Evolutionary conservation across 2,888 invertebrate genomes (phyloP), one percentile per base, ranked within the genome.

Genomic region (Drosophila differens): DNA sequence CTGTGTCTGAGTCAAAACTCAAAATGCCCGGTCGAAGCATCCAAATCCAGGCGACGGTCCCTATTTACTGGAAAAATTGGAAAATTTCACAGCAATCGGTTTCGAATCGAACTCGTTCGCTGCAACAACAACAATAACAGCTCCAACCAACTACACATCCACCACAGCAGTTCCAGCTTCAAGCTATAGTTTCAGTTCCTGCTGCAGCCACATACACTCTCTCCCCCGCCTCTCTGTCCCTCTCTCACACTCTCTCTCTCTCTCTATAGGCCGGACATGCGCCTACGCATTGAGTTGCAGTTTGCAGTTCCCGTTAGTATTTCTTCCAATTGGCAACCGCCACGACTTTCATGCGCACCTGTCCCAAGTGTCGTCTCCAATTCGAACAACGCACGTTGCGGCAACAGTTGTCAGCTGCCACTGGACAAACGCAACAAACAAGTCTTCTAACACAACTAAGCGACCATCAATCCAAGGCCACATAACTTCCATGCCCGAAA

Each of bases 321-420:
- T 57, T 41, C n/a, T 77, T 69, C 49, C 64, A 64, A 53, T 16
- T 53, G 52, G 16, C 60, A 62, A 52, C 64, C 35, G 33, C 33
- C 22, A 3, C 10, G 6, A 16, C 0, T 3, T 62, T 85, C 58
- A 89, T 85, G 85, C 37, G 70, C 69, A 74, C 85, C 85, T 85
- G 91, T 70, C 78, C 83, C 91, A 85, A 85, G 85, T 85, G 85
- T 90, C 87, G 85, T 90, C 84, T 83, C 81, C 33, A 70, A 62
- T 59, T 57, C 86, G 78, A 73, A 73, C 89, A 83, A 90, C 89
- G 89, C 78, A 70, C 64, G 57, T 74, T 67, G 58, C 64, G 61
- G 60, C 74, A 82, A 73, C 88, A 81, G 79, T 65, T 58, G 58
- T 41, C 44, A 44, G 32, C 22, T 76, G 74, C 62, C 39, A 44